Evolutionary conservation across 2,888 invertebrate genomes (phyloP), one percentile per base, ranked within the genome.

Genomic region (Rotaria sp.): DNA sequence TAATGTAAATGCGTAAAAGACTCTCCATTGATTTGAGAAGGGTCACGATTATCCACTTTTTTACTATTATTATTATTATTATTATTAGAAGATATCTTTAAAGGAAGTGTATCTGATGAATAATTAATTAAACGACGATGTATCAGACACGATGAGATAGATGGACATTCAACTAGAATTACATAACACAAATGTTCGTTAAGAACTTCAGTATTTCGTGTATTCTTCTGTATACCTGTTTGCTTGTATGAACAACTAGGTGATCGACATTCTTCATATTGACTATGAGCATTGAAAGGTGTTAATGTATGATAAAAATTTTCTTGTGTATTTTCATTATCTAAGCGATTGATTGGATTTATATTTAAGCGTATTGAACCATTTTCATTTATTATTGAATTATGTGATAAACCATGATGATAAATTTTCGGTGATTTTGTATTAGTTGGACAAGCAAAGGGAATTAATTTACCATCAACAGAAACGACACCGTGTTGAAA

Each of bases 301-400:
- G 80, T 80, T 45, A 80, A 80, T 41, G 80, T 80, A 45, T 80
- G 80, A 45, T 80, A 80, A 80, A 80, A 80, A 80, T 80, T 80
- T n/a, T 80, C 80, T 45, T 80, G 80, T 45, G 13, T 13, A n/a
- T 80, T 45, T 26, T 80, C 80, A 45, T 80, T 80, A 45, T 45
- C 41, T n/a, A 80, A 24, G 4, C 13, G 75, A 41, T 80, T 45
- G 13, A 80, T 41, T 80, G 80, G 80, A 80, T 80, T 80, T 24
- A 38, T 13, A 80, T 80, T 80, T 13, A 80, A n/a, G 15, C n/a
- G 45, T 80, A 80, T 45, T 15, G 24, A n/a, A 26, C n/a, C 80
- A 45, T 41, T 80, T 2, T 80, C 45, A 45, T 45, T 35, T 2
- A 45, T 80, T 5, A 45, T 80, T 45, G 80, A 15, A 41, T 80